phyloP scores from a whole-genome alignment of 2,888 invertebrate species.

The Orchesella flavescens region DNA sequence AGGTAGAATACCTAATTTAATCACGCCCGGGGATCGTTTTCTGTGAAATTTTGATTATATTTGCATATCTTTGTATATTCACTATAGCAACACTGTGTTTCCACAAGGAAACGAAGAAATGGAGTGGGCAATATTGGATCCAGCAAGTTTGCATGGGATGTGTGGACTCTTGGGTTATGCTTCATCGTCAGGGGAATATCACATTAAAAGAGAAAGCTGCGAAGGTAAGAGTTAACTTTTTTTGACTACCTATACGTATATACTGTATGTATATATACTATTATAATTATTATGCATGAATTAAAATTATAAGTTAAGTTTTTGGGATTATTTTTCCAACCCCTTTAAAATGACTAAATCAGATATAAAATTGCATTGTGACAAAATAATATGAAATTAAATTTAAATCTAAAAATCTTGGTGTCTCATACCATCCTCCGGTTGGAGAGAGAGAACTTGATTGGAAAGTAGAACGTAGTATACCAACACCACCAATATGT shows the following conservation, averaged over 20 bases:
- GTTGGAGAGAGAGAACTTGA: background rate
- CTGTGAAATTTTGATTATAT: background rate
- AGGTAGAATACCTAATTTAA: too few species aligned
- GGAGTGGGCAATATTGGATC: slow-evolving; percentile 67
- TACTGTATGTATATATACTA: too few species aligned
- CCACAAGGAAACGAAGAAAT: slow-evolving; percentile 28
- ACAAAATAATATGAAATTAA: background rate
- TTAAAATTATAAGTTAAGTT: too few species aligned
- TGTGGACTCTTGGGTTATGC: slow-evolving; percentile 60
- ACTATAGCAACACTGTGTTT: background rate
- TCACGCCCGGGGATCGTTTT: too few species aligned
- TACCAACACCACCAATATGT: too few species aligned
- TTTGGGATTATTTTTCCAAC: too few species aligned
- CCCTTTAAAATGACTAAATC: too few species aligned
- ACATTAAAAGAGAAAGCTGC: slow-evolving; percentile 59
- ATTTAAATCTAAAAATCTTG: background rate
- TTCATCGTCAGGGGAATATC: slow-evolving; percentile 51
- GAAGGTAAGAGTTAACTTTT: slow-evolving; percentile 48
- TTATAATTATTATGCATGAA: too few species aligned
- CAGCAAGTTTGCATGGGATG: slow-evolving; percentile 66
- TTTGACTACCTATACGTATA: background rate
- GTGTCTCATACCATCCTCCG: background rate
- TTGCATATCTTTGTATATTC: background rate
- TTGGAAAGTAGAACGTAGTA: too few species aligned
- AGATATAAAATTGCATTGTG: too few species aligned